Base-by-base conservation (phyloP, 2,888 invertebrate species). In the Nymphalis urticae region DNA sequence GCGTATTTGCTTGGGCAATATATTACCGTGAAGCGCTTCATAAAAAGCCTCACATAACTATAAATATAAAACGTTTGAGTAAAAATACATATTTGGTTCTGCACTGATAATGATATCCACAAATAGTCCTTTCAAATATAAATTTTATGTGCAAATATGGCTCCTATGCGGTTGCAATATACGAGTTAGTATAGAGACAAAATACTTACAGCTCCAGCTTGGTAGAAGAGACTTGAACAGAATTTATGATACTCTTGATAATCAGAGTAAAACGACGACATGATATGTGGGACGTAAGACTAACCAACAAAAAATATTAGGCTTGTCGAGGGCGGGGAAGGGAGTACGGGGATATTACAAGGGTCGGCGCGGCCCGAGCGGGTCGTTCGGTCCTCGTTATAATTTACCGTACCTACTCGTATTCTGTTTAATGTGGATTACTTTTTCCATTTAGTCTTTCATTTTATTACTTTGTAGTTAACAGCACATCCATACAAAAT, bases 181-280 rank as follows among this genome's bases (percentile, higher is more conserved):
- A 27, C 24, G 21, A 21, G 7, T 32, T 9, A 2, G 27, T 32
- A 56, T 32, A 56, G 21, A 32, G 27, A 56, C n/a, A 32, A 24
- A 54, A 54, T 0, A 17, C 32, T 32, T 32, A 27, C 54, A 17
- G 17, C 32, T 56, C 27, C 13, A 13, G 42, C 13, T 21, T 10
- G 10, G 19, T 9, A 21, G 27, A 17, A 56, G 54, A 32, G 54
- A 8, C 54, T 56, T 56, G 32, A 56, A 56, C 8, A 32, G 27
- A 56, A 56, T 56, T 32, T 56, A 56, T 56, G 54, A 56, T 54
- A 54, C 54, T 32, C 27, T 54, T 54, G 54, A 27, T 56, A 56
- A 56, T 56, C 32, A 56, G 54, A 56, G 2, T 56, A 56, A 56
- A 56, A 54, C 32, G n/a, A 27, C 27, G 54, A 56, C 54, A 56